phyloP scores from a whole-genome alignment of 2,113 vertebrate species.

The Cathartes aura region DNA sequence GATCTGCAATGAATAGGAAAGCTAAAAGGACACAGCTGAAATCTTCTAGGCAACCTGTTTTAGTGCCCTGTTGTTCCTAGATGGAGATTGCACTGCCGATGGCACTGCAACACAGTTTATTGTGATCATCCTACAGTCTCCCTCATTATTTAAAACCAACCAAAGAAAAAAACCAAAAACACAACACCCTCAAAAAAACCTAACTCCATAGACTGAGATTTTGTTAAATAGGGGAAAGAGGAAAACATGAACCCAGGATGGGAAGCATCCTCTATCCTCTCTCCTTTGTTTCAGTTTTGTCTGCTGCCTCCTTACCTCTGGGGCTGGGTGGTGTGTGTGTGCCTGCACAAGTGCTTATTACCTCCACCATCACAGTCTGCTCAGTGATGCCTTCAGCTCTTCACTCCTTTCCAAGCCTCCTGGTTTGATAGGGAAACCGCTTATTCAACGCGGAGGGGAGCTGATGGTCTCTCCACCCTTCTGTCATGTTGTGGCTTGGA shows the following conservation, averaged over 20 bases:
- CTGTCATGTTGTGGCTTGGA: background rate
- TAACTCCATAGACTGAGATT: background rate
- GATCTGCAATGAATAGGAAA: background rate
- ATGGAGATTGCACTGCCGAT: background rate
- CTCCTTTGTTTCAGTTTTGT: background rate
- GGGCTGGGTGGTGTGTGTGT: too few species aligned
- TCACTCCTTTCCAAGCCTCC: background rate
- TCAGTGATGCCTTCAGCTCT: background rate
- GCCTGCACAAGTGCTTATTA: background rate
- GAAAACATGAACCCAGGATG: background rate
- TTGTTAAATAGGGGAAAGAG: background rate
- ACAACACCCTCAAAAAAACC: background rate
- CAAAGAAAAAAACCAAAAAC: background rate
- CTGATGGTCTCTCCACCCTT: background rate
- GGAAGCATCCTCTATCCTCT: background rate
- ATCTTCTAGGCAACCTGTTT: background rate
- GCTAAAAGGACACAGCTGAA: background rate
- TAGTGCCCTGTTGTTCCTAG: background rate
- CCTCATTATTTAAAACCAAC: background rate
- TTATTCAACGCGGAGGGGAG: accelerated
- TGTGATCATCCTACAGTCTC: background rate
- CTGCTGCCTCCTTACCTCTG: background rate
- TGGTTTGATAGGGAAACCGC: background rate
- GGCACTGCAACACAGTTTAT: background rate
- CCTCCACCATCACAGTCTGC: background rate